A percentile compares a stretch with the other conserved stretches of the same genome.
Conservation (phyloP, 2,888 invertebrate species). For the Penaeus monodon region DNA sequence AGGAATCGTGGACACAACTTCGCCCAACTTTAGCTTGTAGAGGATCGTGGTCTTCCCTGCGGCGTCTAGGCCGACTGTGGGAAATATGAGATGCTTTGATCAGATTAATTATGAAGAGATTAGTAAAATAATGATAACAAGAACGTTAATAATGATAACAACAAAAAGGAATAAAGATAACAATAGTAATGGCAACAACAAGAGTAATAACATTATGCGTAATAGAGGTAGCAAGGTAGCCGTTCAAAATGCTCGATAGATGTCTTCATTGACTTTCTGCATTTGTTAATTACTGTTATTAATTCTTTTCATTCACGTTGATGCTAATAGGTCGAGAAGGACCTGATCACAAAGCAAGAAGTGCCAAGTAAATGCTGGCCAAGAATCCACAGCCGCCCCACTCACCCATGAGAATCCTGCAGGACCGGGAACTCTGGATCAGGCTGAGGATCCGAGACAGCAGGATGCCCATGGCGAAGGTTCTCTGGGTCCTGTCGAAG, state of each 20-base stretch:
- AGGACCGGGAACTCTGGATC: slow-evolving; percentile 28
- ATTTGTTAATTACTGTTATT: too few relatives aligned
- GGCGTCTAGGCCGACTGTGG: slow-evolving; percentile 35
- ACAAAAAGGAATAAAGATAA: not conserved
- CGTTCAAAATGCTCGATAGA: too few relatives aligned
- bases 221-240: too few relatives aligned
- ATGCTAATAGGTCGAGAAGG: too few relatives aligned
- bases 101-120: not conserved
- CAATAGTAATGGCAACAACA: too few relatives aligned
- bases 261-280: too few relatives aligned
- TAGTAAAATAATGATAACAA: not conserved
- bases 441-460: slow-evolving; percentile 17
- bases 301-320: too few relatives aligned
- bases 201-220: too few relatives aligned
- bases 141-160: not conserved
- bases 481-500: not conserved
- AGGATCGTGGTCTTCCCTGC: slow-evolving; percentile 50
- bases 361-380: not conserved
- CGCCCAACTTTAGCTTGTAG: slow-evolving; percentile 41
- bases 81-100: not conserved
- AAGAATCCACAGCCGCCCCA: not conserved
- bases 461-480: slow-evolving; percentile 26
- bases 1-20: slow-evolving; percentile 35
- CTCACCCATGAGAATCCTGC: slow-evolving; percentile 46
- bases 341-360: not conserved